phyloP scores from a whole-genome alignment of 2,113 vertebrate genomes.

The Eolophus roseicapilla region DNA sequence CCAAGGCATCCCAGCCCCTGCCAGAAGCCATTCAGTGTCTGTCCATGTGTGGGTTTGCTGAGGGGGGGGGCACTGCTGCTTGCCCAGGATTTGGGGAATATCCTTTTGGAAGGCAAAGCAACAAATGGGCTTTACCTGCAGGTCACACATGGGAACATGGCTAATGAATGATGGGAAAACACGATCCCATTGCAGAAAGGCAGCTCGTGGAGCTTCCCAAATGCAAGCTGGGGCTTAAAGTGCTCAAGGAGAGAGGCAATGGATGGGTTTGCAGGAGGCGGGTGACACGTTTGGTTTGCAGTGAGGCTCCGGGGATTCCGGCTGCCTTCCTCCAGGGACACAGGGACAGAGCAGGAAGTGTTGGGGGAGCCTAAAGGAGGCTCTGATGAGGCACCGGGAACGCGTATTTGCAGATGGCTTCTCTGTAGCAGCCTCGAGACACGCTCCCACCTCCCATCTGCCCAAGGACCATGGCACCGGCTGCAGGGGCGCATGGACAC shows the following conservation, averaged over 20 bases:
- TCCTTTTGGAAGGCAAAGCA: neutral
- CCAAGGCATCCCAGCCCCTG: neutral
- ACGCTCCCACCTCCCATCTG: neutral
- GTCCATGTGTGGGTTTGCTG: accelerated
- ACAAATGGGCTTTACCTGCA: neutral
- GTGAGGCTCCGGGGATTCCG: accelerated
- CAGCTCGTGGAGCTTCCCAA: neutral
- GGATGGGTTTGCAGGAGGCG: neutral
- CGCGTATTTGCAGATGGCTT: neutral
- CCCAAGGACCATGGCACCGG: neutral
- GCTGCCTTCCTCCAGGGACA: neutral
- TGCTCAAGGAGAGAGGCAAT: neutral
- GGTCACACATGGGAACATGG: neutral
- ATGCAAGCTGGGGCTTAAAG: neutral
- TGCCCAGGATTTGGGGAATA: neutral
- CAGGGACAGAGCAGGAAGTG: neutral
- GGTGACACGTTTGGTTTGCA: neutral
- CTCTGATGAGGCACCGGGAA: accelerated
- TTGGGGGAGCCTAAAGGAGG: neutral
- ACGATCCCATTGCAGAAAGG: neutral
- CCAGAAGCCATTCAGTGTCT: neutral
- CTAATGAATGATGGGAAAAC: neutral
- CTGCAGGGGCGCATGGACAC: neutral
- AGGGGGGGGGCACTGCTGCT: neutral
- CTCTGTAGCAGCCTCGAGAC: neutral